These are phyloP conservation scores for Eupithecia insigniata DNA, from an alignment of 2,888 invertebrate genomes.

Conservation along the genomic window DNA sequence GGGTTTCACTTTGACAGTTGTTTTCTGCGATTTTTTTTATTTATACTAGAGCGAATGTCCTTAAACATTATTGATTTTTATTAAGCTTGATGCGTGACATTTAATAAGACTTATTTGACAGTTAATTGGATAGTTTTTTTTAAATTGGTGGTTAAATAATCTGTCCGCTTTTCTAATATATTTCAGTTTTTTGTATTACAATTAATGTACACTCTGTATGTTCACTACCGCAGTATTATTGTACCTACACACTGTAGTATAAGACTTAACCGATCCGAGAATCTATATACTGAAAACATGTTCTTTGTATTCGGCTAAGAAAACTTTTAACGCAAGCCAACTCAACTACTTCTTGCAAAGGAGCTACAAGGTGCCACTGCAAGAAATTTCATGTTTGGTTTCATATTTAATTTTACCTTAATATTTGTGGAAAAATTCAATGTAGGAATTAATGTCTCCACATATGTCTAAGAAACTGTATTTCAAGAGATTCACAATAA, in stretches of 20 bases:
- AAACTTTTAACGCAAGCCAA: not conserved
- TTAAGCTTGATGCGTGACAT: no score
- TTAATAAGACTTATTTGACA: not conserved
- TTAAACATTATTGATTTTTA: not conserved
- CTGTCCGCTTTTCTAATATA: not conserved
- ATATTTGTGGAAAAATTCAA: not conserved
- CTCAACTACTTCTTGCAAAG: not conserved
- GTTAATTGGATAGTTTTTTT: not conserved
- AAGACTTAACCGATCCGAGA: not conserved
- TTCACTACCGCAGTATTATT: not conserved
- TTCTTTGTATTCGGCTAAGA: not conserved
- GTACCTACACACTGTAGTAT: not conserved
- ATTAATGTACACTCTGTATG: not conserved
- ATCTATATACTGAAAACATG: not conserved
- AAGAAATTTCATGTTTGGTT: not conserved
- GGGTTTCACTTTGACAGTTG: slow-evolving; percentile 32
- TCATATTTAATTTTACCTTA: not conserved
- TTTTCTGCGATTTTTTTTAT: slow-evolving; percentile 35
- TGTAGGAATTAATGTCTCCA: not conserved
- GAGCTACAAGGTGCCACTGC: not conserved
- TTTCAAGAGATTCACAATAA: not conserved
- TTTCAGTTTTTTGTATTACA: not conserved
- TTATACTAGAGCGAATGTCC: slow-evolving; percentile 9
- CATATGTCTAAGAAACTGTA: not conserved
- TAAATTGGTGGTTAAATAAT: no score